Conservation (phyloP, 2,888 invertebrate species). For the Rotaria socialis region DNA sequence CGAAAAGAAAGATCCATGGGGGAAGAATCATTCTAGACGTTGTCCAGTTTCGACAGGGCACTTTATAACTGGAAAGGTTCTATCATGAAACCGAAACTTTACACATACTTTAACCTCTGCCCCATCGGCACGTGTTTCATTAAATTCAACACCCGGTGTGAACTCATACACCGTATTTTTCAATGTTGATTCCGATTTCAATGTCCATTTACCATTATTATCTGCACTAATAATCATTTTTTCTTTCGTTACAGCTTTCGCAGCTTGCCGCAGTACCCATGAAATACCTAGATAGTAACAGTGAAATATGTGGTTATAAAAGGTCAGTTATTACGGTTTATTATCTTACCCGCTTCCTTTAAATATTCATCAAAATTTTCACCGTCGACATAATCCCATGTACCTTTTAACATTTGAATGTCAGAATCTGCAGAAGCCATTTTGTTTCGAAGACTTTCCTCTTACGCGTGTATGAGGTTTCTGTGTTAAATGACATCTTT, state of each 20-base stretch:
- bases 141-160: not conserved
- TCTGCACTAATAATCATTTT: not conserved
- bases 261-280: not conserved
- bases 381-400: not conserved
- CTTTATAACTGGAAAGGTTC: no score
- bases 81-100: no score
- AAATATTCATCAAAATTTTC: not conserved
- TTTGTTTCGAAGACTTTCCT: not conserved
- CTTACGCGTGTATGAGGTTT: not conserved
- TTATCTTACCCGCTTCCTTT: not conserved
- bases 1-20: no score
- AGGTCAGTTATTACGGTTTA: not conserved
- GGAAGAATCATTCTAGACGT: no score
- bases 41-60: no score
- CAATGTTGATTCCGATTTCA: not conserved
- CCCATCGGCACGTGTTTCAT: slow-evolving; percentile 3
- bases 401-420: not conserved
- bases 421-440: not conserved
- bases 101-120: not conserved
- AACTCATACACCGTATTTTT: not conserved
- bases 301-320: not conserved
- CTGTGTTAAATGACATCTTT: not conserved
- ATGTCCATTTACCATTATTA: not conserved
- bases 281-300: not conserved
- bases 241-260: not conserved